These are phyloP conservation scores for Cercopithecus neglectus DNA, from an alignment of 2,797 vertebrate genomes.

Conservation along the genomic window DNA sequence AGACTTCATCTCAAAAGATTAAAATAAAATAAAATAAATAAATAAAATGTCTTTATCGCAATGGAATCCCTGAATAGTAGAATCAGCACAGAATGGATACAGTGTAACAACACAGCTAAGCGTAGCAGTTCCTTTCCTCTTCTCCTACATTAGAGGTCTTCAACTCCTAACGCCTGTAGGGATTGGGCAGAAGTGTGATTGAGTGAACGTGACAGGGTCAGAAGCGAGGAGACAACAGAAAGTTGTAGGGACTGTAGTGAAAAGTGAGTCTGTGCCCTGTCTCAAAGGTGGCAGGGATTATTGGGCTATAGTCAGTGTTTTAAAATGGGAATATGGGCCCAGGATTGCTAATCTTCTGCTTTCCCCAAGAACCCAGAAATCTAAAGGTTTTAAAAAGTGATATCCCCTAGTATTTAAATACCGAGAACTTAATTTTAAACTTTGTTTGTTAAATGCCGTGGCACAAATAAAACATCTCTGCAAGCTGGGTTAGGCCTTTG, in stretches of 20 bases:
- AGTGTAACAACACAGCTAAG: background rate
- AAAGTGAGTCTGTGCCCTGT: too few species aligned
- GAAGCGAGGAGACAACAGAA: rapidly evolving
- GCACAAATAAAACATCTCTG: background rate
- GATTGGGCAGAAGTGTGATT: background rate
- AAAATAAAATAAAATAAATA: too few species aligned
- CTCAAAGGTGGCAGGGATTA: background rate
- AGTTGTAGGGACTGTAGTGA: background rate
- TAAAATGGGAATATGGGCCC: background rate
- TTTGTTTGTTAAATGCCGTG: background rate
- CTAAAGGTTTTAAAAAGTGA: background rate
- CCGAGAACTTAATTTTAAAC: background rate
- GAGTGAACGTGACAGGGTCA: background rate
- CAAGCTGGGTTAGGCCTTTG: background rate
- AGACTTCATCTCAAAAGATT: too few species aligned
- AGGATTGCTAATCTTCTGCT: background rate
- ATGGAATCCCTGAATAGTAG: background rate
- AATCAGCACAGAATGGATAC: background rate
- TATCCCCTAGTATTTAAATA: background rate
- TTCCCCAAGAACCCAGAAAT: background rate
- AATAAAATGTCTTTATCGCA: background rate
- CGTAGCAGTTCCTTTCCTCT: background rate
- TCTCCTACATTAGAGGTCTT: background rate
- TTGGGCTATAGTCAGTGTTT: background rate
- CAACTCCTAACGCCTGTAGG: background rate